Conservation (phyloP, 64 coral and sea anemone genomes). For the Porites australiensis region DNA sequence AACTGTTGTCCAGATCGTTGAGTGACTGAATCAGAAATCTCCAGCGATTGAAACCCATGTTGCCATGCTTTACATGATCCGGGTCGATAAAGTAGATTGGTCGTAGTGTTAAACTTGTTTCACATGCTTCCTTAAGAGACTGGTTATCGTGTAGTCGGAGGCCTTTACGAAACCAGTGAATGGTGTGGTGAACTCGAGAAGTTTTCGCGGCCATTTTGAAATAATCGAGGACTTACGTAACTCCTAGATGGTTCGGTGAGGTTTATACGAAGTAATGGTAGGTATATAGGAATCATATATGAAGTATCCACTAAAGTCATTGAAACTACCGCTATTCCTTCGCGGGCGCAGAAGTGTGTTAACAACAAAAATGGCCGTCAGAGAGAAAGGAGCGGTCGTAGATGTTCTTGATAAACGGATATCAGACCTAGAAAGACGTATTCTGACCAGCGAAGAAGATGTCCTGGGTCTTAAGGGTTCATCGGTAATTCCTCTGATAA, state of each 20-base stretch:
- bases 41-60: constrained; percentile 72
- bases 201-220: constrained; percentile 56
- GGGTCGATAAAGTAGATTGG: constrained; percentile 67
- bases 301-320: no score
- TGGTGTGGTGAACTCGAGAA: constrained; percentile 36
- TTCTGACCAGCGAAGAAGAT: constrained; percentile 79
- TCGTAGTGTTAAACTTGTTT: constrained; percentile 60
- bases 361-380: constrained; percentile 68
- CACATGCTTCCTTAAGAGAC: constrained; percentile 58
- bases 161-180: constrained; percentile 80
- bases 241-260: not conserved
- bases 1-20: constrained; percentile 60
- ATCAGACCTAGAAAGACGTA: constrained; percentile 70
- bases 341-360: not conserved
- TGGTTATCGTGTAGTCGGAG: constrained; percentile 69
- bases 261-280: not conserved
- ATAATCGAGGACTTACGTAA: constrained; percentile 21
- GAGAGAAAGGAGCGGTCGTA: constrained; percentile 59
- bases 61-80: constrained; percentile 57
- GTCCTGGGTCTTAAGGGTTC: constrained; percentile 67
- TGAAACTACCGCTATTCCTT: not conserved
- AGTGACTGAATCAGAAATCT: constrained; percentile 65
- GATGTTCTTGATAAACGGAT: constrained; percentile 82
- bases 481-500: constrained; percentile 65
- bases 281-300: no score